Conservation (phyloP, 2,113 vertebrate species). For the Otocyon megalotis region DNA sequence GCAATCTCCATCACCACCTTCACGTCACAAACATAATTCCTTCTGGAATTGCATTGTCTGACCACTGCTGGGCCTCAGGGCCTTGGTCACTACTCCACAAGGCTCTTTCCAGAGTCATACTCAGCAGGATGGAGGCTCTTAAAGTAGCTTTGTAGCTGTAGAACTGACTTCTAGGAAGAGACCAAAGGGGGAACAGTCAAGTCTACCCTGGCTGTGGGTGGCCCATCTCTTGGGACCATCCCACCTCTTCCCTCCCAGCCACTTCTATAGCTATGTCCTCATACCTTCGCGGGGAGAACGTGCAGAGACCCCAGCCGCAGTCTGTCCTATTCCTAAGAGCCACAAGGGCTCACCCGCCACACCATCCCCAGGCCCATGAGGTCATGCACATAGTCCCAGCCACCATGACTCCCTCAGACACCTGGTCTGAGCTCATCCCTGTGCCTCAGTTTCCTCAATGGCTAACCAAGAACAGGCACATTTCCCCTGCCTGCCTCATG, state of each 20-base stretch:
- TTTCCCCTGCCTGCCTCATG: slow-evolving; percentile 56
- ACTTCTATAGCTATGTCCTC: too few relatives aligned
- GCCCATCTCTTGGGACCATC: neutral
- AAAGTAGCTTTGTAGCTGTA: neutral
- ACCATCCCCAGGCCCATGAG: neutral
- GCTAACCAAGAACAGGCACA: neutral
- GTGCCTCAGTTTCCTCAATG: neutral
- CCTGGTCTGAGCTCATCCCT: neutral
- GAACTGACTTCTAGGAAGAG: neutral
- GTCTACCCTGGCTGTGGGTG: neutral
- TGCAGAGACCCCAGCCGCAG: neutral
- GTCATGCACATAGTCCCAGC: too few relatives aligned
- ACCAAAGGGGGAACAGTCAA: neutral
- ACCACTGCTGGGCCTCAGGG: too few relatives aligned
- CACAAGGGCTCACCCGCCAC: rapidly evolving
- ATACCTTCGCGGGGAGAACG: too few relatives aligned
- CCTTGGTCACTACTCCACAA: too few relatives aligned
- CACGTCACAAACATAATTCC: too few relatives aligned
- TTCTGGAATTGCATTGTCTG: too few relatives aligned
- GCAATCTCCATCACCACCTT: neutral
- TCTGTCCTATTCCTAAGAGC: neutral
- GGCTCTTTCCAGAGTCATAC: neutral
- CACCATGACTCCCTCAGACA: neutral
- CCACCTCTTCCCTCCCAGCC: too few relatives aligned
- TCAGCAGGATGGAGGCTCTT: neutral